Evolutionary conservation across 1,140 invertebrate species (phyloP).

Genomic region (Pseudomyrmex cubaensis): DNA sequence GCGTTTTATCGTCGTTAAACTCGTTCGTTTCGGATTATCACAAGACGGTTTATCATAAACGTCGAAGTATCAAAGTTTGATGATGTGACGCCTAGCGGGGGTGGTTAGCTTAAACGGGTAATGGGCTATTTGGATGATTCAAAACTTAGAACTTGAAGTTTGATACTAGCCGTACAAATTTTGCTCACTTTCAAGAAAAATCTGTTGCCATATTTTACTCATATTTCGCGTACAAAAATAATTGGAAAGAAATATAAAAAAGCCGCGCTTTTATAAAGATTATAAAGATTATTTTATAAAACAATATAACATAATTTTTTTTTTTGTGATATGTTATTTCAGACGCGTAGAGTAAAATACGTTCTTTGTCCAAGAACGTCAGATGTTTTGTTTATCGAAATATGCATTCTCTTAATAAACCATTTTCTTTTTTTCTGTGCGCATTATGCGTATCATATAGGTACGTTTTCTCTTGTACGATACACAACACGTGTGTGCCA

Average conservation of each 20-base stretch:
- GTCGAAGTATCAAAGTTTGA: conserved; percentile 71
- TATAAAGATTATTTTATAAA: too few relatives aligned
- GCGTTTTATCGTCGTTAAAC: neutral
- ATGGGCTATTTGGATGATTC: conserved; percentile 52
- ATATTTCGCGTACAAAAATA: neutral
- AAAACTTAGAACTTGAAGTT: conserved; percentile 37
- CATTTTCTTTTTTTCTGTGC: neutral
- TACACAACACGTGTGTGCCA: neutral
- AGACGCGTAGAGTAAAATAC: too few relatives aligned
- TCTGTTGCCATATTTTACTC: neutral
- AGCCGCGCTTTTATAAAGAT: neutral
- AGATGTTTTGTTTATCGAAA: neutral
- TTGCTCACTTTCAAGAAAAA: conserved; percentile 7
- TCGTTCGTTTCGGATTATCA: conserved; percentile 13
- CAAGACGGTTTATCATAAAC: conserved; percentile 60
- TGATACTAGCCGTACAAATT: neutral
- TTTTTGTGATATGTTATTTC: neutral
- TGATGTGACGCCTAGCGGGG: conserved; percentile 16
- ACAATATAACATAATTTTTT: neutral
- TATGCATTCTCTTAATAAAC: neutral
- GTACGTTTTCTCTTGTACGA: neutral
- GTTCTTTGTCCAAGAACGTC: neutral
- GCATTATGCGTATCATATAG: neutral
- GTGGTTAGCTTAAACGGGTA: conserved; percentile 30
- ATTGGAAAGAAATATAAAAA: neutral